Base-by-base conservation (phyloP, 2,888 invertebrate genomes). In the Coleophora deauratella region DNA sequence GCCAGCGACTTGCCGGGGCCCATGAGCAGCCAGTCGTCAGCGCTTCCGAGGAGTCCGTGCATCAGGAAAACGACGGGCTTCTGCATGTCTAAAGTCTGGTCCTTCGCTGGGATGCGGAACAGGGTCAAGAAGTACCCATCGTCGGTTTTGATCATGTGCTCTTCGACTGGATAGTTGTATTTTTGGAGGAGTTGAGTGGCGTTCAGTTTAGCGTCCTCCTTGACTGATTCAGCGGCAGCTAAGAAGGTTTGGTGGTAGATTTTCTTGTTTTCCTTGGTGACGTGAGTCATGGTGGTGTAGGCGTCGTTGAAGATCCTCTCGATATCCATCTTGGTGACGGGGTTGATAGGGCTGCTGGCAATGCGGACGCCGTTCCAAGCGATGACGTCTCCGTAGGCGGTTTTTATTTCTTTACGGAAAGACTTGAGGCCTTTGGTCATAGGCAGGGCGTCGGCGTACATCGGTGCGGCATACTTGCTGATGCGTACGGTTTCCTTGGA, bases 21-120 rank as follows among this genome's bases (percentile, higher is more conserved):
- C 66, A 90, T 88, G 46, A 91, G 72, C 3, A 93, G 75, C 89
- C 90, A 95, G 63, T 90, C 88, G 27, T 90, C 88, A 0, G 92
- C 88, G 49, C 89, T 89, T 35, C 89, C 89, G n/a, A 91, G 64
- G 2, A 94, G 66, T 4, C 93, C 91, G 61, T 90, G 90, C 73
- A 89, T 80, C 32, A 91, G 52, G 44, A 90, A 75, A 1, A 87
- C 87, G 1, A 81, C 84, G 6, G 84, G 85, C 40, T 60, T 60
- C 41, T 52, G 55, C 27, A 56, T 56, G 38, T 65, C 51, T 38
- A 65, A 51, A 11, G 55, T 44, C 31, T 52, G 54, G 35, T 60
- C 54, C 49, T 65, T 69, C n/a, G 73, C 57, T n/a, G 65, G 66
- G 43, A 86, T 79, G 43, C 74, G 76, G 69, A 82, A 72, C 44